Evolutionary conservation across 2,888 invertebrate species (phyloP).

Genomic region (Eupsilia transversa): DNA sequence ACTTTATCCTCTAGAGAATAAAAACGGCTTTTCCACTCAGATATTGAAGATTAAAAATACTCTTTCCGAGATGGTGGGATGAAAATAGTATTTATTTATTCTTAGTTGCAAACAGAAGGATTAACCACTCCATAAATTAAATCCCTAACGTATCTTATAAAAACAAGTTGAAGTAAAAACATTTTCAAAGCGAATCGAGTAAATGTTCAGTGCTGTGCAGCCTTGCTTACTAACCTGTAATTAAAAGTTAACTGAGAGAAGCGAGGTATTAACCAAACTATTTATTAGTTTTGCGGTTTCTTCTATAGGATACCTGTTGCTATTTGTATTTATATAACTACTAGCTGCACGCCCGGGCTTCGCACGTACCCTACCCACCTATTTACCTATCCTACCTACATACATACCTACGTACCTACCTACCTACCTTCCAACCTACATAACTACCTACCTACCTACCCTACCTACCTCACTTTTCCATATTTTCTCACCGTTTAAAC

Average conservation of each 20-base stretch:
- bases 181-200: constrained; percentile 6
- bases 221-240: constrained; percentile 15
- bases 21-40: too few species aligned
- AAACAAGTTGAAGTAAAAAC: constrained; percentile 14
- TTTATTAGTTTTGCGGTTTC: constrained; percentile 39
- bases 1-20: too few species aligned
- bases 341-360: too few species aligned
- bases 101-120: neutral
- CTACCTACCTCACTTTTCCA: too few species aligned
- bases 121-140: neutral
- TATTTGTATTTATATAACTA: constrained; percentile 22
- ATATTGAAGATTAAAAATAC: too few species aligned
- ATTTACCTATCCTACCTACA: too few species aligned
- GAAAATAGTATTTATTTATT: neutral
- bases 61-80: too few species aligned
- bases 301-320: constrained; percentile 34
- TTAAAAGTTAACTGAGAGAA: constrained; percentile 43
- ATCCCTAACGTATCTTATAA: neutral
- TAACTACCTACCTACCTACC: too few species aligned
- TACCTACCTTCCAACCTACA: too few species aligned
- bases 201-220: constrained; percentile 20
- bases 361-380: too few species aligned
- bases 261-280: constrained; percentile 30
- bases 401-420: too few species aligned
- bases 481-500: too few species aligned